These are phyloP conservation scores for Cynodonichthys magdalenae DNA, from an alignment of 2,797 vertebrate genomes.

Conservation along the genomic window DNA sequence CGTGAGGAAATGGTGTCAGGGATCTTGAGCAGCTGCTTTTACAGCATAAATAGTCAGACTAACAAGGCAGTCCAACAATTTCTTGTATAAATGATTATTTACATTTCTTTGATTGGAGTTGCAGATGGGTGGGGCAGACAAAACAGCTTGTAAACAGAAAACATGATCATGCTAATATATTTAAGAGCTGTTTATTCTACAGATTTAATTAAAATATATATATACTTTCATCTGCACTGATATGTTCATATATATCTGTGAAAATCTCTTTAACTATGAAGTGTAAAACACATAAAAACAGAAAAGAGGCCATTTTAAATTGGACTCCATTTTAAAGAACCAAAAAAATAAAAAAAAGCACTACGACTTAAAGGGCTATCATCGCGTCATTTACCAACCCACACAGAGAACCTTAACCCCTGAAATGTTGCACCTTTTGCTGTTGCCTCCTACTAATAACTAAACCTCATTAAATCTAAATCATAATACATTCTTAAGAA, in stretches of 20 bases:
- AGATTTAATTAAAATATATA: neutral
- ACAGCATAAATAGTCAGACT: slow-evolving; percentile 41
- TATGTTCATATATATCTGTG: too few relatives aligned
- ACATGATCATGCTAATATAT: neutral
- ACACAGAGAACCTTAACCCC: slow-evolving; percentile 8
- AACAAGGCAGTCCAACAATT: slow-evolving; percentile 32
- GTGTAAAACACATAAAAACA: too few relatives aligned
- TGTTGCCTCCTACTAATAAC: slow-evolving; percentile 46
- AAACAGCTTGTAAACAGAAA: neutral
- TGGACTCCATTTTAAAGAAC: neutral
- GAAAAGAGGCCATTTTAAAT: too few relatives aligned
- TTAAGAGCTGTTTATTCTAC: neutral
- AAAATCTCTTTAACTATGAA: too few relatives aligned
- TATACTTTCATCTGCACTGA: neutral
- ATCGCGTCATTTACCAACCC: slow-evolving; percentile 13
- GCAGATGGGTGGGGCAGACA: slow-evolving; percentile 3
- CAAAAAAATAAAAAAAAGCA: neutral
- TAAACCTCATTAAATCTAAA: slow-evolving; percentile 48
- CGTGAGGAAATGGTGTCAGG: slow-evolving; percentile 17
- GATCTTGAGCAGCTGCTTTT: slow-evolving; percentile 55
- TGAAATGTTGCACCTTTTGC: slow-evolving; percentile 20
- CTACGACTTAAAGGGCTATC: neutral
- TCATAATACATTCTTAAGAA: slow-evolving; percentile 61
- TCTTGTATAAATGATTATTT: slow-evolving; percentile 30
- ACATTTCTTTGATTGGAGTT: slow-evolving; percentile 16